Base-by-base conservation (phyloP, 2,888 invertebrate species). In the Nesidiocoris tenuis region DNA sequence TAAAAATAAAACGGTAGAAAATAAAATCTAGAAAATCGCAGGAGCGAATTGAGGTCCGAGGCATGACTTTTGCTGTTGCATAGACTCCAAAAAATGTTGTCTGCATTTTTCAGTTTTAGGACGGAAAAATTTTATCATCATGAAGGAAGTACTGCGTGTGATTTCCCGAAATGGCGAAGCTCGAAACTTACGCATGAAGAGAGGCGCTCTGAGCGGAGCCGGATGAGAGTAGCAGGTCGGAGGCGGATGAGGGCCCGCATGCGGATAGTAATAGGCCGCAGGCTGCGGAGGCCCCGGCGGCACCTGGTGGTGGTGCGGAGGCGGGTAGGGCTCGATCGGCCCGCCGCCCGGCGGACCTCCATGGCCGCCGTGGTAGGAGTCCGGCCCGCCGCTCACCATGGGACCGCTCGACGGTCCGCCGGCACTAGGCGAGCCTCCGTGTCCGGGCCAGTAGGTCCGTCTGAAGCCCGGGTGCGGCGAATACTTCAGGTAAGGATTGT, bases 111-210 rank as follows among this genome's bases (percentile, higher is more conserved):
- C n/a, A n/a, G n/a, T n/a, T n/a, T n/a, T n/a, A n/a, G n/a, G n/a
- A n/a, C n/a, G n/a, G n/a, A n/a, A n/a, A n/a, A n/a, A n/a, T n/a
- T n/a, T n/a, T n/a, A n/a, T n/a, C n/a, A n/a, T n/a, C n/a, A n/a
- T n/a, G n/a, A n/a, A n/a, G n/a, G n/a, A n/a, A n/a, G n/a, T n/a
- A n/a, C n/a, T n/a, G n/a, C n/a, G n/a, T n/a, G n/a, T n/a, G n/a
- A n/a, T n/a, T n/a, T n/a, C n/a, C n/a, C n/a, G n/a, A n/a, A n/a
- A n/a, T n/a, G n/a, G n/a, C n/a, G n/a, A n/a, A n/a, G n/a, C n/a
- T n/a, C n/a, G n/a, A 25, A 81, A 86, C 87, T 86, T 82, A 89
- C 89, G 89, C 83, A 89, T 87, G 83, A 87, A 89, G 75, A 88
- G 87, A 84, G 89, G 86, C 72, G 84, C 83, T 83, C 89, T 86